These are phyloP conservation scores for Lagopus muta DNA, from an alignment of 2,113 vertebrate genomes.

Conservation along the genomic window DNA sequence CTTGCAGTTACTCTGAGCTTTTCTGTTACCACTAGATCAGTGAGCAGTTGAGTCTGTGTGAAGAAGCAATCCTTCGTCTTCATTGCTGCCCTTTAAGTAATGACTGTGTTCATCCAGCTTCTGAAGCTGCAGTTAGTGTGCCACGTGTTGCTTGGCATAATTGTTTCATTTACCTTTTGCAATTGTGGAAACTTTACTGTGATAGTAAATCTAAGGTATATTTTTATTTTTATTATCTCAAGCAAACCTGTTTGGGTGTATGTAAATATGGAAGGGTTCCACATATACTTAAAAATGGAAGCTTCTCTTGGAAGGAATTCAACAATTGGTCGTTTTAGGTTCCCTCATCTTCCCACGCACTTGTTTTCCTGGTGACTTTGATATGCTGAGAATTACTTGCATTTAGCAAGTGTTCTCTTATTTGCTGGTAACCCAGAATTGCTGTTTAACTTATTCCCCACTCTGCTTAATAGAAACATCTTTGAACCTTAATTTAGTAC, in stretches of 20 bases:
- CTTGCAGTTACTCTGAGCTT: neutral
- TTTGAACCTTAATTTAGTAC: neutral
- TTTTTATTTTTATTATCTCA: neutral
- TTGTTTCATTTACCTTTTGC: neutral
- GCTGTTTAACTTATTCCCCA: neutral
- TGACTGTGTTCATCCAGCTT: neutral
- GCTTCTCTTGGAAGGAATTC: neutral
- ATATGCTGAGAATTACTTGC: neutral
- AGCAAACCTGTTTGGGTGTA: neutral
- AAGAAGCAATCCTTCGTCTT: neutral
- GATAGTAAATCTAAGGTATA: neutral
- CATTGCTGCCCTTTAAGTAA: neutral
- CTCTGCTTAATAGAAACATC: neutral
- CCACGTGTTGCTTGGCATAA: neutral
- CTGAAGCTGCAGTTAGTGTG: neutral
- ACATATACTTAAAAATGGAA: neutral
- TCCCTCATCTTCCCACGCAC: neutral
- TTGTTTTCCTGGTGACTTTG: neutral
- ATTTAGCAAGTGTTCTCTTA: neutral
- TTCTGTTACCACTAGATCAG: neutral
- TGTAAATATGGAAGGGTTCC: neutral
- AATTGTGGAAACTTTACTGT: neutral
- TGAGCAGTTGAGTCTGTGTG: neutral
- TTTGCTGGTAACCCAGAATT: neutral
- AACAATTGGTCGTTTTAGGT: neutral